Evolutionary conservation across 2,888 invertebrate species (phyloP).

Genomic region (Pammene fasciana): DNA sequence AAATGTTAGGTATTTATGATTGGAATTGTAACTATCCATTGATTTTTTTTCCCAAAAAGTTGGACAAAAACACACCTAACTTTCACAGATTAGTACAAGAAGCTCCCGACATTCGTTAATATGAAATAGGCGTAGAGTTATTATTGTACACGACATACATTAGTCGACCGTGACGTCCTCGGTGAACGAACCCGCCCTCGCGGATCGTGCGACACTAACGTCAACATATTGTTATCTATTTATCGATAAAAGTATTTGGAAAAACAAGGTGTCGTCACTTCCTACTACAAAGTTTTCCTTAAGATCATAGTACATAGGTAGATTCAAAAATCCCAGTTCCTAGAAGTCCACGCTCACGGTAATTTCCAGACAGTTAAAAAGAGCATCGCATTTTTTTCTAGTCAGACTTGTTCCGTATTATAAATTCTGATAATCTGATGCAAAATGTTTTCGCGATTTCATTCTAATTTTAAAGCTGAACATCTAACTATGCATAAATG

Average conservation of each 20-base stretch:
- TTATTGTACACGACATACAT: slow-evolving; percentile 18
- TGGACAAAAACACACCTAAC: too few relatives aligned
- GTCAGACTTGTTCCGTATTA: slow-evolving; percentile 9
- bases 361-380: background rate
- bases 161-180: slow-evolving; percentile 51
- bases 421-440: slow-evolving; percentile 48
- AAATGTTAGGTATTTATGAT: too few relatives aligned
- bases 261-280: slow-evolving; percentile 17
- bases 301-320: background rate
- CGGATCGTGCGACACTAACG: slow-evolving; percentile 31
- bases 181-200: slow-evolving; percentile 58
- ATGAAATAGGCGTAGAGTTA: slow-evolving; percentile 39
- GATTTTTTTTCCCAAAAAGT: too few relatives aligned
- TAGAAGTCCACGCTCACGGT: slow-evolving; percentile 14
- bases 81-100: background rate
- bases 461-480: slow-evolving; percentile 28
- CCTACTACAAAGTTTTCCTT: slow-evolving; percentile 11
- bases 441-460: slow-evolving; percentile 56
- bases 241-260: slow-evolving; percentile 25
- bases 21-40: too few relatives aligned
- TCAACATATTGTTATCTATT: slow-evolving; percentile 29
- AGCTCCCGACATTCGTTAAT: slow-evolving; percentile 23
- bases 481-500: slow-evolving; percentile 33
- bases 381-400: slow-evolving; percentile 4
- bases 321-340: slow-evolving; percentile 19